Base-by-base conservation (phyloP, 2,888 invertebrate genomes). In the Mesochorus sp. region DNA sequence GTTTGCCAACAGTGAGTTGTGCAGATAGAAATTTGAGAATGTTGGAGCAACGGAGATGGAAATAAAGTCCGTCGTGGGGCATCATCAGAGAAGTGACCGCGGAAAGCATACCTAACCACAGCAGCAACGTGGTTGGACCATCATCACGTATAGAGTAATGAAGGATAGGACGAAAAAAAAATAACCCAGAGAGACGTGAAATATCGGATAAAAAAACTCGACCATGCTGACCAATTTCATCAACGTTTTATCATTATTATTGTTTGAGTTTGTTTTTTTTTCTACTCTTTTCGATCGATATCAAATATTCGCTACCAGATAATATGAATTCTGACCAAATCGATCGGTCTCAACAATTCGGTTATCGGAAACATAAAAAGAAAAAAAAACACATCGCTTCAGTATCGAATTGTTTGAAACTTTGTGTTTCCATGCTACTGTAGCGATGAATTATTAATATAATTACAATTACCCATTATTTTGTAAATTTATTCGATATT, bases 41-140 rank as follows among this genome's bases (percentile, higher is more conserved):
- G n/a, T n/a, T n/a, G 10, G 39, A 39, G 53, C 8, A 26, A n/a
- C 17, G 2, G 12, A 37, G 24, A 53, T 31, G 42, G 44, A 28
- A 24, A 44, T 19, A 62, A 61, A 53, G 8, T 44, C 47, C 34
- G 6, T 17, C 39, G 17, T n/a, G 28, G 51, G 2, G 28, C 28
- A 28, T 53, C 31, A 39, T 61, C 55, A 47, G 61, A 68, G 61
- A 47, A 28, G 12, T 55, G 34, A 55, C 61, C 39, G 37, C 53
- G 55, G 47, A 44, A 68, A 68, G 51, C 21, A 55, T 42, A n/a
- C n/a, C n/a, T n/a, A n/a, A 53, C 62, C 28, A 17, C 59, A 70
- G 12, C 51, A 53, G 3, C 14, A 28, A 71, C 31, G 51, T 3
- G 21, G 21, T 39, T 28, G 17, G 10, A 47, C 49, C 37, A 51